A percentile compares a stretch with the other conserved stretches of the same genome.
These are phyloP conservation scores for Ramphastos sulfuratus DNA, from an alignment of 2,113 vertebrate genomes.

Conservation along the genomic window DNA sequence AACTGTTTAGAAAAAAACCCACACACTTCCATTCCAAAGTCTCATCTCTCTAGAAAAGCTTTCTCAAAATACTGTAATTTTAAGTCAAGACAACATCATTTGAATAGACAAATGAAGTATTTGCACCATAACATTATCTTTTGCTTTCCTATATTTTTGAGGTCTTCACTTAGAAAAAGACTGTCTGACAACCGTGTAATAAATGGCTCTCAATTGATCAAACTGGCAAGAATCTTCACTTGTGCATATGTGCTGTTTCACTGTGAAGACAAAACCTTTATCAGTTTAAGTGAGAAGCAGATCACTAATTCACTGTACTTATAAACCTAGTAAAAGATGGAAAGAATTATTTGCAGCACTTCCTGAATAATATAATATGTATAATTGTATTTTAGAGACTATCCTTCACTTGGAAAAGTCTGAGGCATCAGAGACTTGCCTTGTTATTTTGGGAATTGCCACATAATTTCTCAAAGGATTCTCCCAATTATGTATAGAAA, in stretches of 20 bases:
- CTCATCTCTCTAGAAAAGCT: neutral
- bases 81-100: conserved; percentile 3
- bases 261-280: conserved; percentile 1
- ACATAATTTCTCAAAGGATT: neutral
- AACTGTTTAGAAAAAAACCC: neutral
- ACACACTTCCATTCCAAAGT: neutral
- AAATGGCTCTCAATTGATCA: neutral
- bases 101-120: conserved; percentile 1
- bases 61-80: neutral
- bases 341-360: neutral
- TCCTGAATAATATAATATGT: neutral
- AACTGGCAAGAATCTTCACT: neutral
- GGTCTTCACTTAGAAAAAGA: neutral
- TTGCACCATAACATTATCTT: neutral
- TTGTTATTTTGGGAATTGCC: neutral
- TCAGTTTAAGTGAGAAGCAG: neutral
- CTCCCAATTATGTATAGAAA: neutral
- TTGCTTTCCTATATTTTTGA: conserved; percentile 6
- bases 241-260: neutral
- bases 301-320: neutral
- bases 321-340: neutral
- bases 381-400: neutral
- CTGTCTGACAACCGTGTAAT: neutral
- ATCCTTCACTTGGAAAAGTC: neutral
- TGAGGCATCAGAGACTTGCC: neutral